phyloP scores from a whole-genome alignment of 2,888 invertebrate genomes.

The Aspidiotus destructor region DNA sequence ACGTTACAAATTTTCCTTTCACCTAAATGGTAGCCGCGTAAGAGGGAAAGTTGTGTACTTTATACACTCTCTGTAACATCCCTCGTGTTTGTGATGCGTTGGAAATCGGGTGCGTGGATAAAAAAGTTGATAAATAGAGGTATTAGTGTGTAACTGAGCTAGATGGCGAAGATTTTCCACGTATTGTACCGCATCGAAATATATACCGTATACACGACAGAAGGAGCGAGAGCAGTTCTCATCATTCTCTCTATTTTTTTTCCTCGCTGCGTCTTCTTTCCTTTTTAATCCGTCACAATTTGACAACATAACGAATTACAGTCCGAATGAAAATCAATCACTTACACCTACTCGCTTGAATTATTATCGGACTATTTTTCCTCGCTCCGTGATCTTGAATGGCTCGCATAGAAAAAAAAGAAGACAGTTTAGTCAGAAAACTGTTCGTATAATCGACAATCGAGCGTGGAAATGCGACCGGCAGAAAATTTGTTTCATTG shows the following conservation, averaged over 20 bases:
- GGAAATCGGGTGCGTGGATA: too few relatives aligned
- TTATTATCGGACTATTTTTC: slow-evolving; percentile 24
- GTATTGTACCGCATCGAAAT: too few relatives aligned
- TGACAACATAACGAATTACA: slow-evolving; percentile 28
- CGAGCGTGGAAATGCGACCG: slow-evolving; percentile 24
- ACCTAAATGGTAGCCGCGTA: too few relatives aligned
- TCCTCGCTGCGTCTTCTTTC: background rate
- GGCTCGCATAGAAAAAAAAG: slow-evolving; percentile 7
- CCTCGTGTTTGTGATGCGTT: too few relatives aligned
- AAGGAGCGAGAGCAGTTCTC: background rate
- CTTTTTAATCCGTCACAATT: slow-evolving; percentile 17
- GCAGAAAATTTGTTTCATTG: slow-evolving; percentile 20
- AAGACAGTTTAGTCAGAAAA: slow-evolving; percentile 16
- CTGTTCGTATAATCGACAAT: slow-evolving; percentile 19
- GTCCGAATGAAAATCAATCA: slow-evolving; percentile 26
- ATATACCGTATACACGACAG: background rate
- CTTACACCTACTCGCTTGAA: slow-evolving; percentile 18
- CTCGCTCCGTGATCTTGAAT: background rate
- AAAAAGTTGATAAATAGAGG: too few relatives aligned
- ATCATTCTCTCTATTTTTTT: slow-evolving; percentile 5
- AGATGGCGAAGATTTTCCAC: too few relatives aligned
- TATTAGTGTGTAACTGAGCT: too few relatives aligned
- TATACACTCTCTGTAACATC: too few relatives aligned
- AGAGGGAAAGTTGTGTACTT: too few relatives aligned
- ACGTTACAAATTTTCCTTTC: too few relatives aligned